Conservation (phyloP, 2,113 vertebrate species). For the Rana temporaria region DNA sequence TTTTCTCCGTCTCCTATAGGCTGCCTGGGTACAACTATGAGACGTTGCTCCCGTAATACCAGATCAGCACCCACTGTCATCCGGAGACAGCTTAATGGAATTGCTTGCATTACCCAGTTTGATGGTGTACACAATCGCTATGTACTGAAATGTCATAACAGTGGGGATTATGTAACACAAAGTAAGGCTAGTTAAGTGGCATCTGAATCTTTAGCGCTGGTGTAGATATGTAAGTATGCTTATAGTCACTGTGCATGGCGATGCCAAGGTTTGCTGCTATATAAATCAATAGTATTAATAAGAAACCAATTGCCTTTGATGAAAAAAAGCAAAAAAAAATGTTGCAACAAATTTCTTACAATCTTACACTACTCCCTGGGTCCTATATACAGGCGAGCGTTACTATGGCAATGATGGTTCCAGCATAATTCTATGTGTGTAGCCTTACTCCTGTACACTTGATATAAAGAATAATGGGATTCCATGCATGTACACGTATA, state of each 20-base stretch:
- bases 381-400: constrained; percentile 3
- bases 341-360: too few species aligned
- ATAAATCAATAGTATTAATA: too few species aligned
- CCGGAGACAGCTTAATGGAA: background rate
- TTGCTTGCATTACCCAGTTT: constrained; percentile 2
- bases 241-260: too few species aligned
- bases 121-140: constrained; percentile 1
- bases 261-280: too few species aligned
- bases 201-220: too few species aligned
- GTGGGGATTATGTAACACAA: too few species aligned
- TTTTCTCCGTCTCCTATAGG: background rate
- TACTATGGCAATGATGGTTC: constrained; percentile 28
- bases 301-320: too few species aligned
- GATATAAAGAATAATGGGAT: background rate
- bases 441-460: constrained; percentile 10
- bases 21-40: background rate
- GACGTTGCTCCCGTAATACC: background rate
- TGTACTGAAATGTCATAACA: too few species aligned
- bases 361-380: background rate
- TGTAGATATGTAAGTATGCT: too few species aligned
- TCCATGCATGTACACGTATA: background rate
- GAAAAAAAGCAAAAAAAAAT: too few species aligned
- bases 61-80: background rate
- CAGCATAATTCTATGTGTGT: background rate
- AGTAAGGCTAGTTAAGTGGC: too few species aligned